These are phyloP conservation scores for Paelopatides confundens DNA, from an alignment of 53 echinoderm and acorn worm genomes.

Conservation along the genomic window DNA sequence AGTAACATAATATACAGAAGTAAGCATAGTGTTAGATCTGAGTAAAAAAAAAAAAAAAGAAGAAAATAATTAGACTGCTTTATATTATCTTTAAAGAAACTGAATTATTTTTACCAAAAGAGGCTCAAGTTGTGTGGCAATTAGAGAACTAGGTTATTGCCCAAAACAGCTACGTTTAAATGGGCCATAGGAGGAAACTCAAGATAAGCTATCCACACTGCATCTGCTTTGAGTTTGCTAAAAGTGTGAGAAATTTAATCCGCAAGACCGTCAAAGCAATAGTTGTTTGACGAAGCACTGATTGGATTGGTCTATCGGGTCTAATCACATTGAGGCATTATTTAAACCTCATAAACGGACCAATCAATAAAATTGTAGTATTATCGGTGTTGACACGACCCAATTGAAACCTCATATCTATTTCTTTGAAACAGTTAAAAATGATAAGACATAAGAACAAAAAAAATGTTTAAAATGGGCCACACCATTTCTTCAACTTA, in stretches of 20 bases:
- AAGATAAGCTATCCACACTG: not conserved
- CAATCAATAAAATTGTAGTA: slow-evolving; percentile 43
- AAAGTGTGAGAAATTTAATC: slow-evolving; percentile 29
- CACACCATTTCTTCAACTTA: slow-evolving; percentile 36
- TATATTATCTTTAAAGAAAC: not conserved
- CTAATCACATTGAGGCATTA: slow-evolving; percentile 42
- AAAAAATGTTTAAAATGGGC: slow-evolving; percentile 26
- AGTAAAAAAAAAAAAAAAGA: not conserved
- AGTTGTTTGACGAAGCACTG: not conserved
- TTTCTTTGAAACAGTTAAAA: slow-evolving; percentile 11
- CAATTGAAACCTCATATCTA: slow-evolving; percentile 39
- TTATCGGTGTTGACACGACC: slow-evolving; percentile 47
- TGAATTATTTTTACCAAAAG: not conserved
- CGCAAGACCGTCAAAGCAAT: not conserved
- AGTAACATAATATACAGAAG: not conserved
- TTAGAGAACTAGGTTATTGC: slow-evolving; percentile 23
- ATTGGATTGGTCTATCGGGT: slow-evolving; percentile 36
- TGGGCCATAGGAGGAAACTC: slow-evolving; percentile 2
- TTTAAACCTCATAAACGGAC: slow-evolving; percentile 29
- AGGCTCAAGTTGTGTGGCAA: not conserved
- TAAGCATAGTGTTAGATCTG: not conserved
- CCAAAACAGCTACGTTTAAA: slow-evolving; percentile 27
- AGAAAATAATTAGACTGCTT: not conserved
- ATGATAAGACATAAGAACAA: not conserved
- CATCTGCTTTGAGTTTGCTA: not conserved